These are phyloP conservation scores for Myrmophylax atrothorax DNA, from an alignment of 2,113 vertebrate genomes.

Conservation along the genomic window DNA sequence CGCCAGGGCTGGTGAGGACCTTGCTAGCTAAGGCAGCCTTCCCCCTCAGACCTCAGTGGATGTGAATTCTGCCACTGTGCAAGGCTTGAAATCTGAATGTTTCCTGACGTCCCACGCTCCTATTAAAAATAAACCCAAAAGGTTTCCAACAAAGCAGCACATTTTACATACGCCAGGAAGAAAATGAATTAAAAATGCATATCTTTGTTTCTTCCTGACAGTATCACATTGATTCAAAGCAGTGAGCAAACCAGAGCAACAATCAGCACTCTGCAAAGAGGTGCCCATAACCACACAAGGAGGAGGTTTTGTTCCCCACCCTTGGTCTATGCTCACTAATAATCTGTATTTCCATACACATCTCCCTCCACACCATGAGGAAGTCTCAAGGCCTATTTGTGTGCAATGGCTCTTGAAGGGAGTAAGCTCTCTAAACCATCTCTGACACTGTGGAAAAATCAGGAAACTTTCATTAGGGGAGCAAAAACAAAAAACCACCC, in stretches of 20 bases:
- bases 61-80: slow-evolving; percentile 22
- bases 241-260: background rate
- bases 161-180: slow-evolving; percentile 37
- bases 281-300: background rate
- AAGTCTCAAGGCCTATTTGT: background rate
- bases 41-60: background rate
- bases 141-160: slow-evolving; percentile 40
- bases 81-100: slow-evolving; percentile 25
- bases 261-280: background rate
- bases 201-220: slow-evolving; percentile 55
- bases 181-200: slow-evolving; percentile 58
- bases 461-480: slow-evolving; percentile 42
- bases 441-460: slow-evolving; percentile 11
- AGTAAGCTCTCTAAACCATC: background rate
- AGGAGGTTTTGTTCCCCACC: background rate
- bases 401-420: background rate
- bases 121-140: slow-evolving; percentile 45
- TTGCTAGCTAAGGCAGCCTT: background rate
- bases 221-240: slow-evolving; percentile 32
- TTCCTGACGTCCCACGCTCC: slow-evolving; percentile 7
- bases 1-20: background rate
- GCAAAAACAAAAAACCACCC: slow-evolving; percentile 32
- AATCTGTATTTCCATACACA: background rate
- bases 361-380: background rate
- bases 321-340: background rate